Base-by-base conservation (phyloP, 2,797 vertebrate genomes). In the Atherinosoma microstoma region DNA sequence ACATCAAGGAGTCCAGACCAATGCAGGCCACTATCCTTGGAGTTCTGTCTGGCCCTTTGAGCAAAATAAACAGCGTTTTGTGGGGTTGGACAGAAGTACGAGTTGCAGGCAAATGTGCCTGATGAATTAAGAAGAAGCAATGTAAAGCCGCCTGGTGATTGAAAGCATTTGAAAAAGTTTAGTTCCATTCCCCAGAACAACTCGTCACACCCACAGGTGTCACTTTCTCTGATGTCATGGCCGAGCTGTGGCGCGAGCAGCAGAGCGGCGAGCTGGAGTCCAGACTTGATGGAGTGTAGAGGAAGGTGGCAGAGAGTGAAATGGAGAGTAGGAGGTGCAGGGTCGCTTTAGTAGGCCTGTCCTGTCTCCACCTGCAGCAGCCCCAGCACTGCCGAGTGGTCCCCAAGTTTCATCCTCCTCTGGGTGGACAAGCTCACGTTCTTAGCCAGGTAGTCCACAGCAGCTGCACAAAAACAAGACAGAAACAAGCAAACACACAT, bases 391-490 rank as follows among this genome's bases (percentile, higher is more conserved):
- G 98, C 97, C 0, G 98, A 99, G 88, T 99, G 98, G 84, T 99
- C 98, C 53, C 97, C 97, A 0, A 99, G 96, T 89, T 99, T 99
- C 97, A 99, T 98, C 90, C 98, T 95, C 67, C 98, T 95, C 93
- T 99, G 98, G 53, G 97, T 98, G 87, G 97, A 97, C 89, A 99
- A 94, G 91, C 98, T 97, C 82, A 99, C 98, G 18, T 99, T 99
- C 94, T 99, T 99, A 79, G 98, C 97, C 95, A 99, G 93, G 91
- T 99, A 99, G 93, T 99, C 98, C 34, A 99, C 98, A 6, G 98
- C 98, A 85, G 94, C 94, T 95, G 95, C 92, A 18, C 94, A 94
- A 95, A 73, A 92, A 96, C 70, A 70, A 95, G 90, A 16, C 13
- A 34, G 30, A 29, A 45, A 36, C 12, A 58, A 58, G 60, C 20